Evolutionary conservation across 2,113 vertebrate genomes (phyloP), one percentile per base, ranked within the genome.

Genomic region (Chaetodon auriga): DNA sequence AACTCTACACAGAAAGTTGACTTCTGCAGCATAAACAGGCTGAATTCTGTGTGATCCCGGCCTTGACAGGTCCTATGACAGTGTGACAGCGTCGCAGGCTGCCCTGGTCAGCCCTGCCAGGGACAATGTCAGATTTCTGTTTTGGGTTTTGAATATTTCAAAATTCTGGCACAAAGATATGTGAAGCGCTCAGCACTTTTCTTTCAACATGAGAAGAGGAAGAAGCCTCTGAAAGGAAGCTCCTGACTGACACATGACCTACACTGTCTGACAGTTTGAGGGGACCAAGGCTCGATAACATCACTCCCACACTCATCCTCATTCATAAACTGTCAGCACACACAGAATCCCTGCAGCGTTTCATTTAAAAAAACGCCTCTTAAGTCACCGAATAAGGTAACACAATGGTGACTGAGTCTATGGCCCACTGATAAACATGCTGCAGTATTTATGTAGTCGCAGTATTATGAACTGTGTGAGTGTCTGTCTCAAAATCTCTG

Each of bases 171-270:
- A 72, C n/a, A 73, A 30, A 72, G 23, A 62, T 6, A 30, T n/a
- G 9, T 76, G 38, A 83, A 61, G 45, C 1, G 2, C 12, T 75
- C 73, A 46, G 65, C 49, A 73, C 38, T 54, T 78, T 68, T 15
- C 48, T 54, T 70, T 72, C n/a, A 70, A 53, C 12, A 8, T 18
- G 7, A 43, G 10, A 53, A 25, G 9, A 53, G 60, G 49, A 68
- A n/a, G 19, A 49, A 14, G 15, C 18, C 18, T 49, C 6, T 38
- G 14, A 63, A 46, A n/a, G 30, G 5, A 65, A 15, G 23, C 48
- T 68, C 46, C 55, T 76, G 60, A 66, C 35, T 60, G 65, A 75
- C 57, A 57, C 16, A 11, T 61, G 63, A 68, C 70, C n/a, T 21
- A 38, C 30, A 30, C 61, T 58, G 51, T 21, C 49, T 38, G 30